Percentiles rank a stretch among this genome's conserved stretches.
These are phyloP conservation scores for Orycteropus afer DNA, from an alignment of 2,113 vertebrate species.

Conservation along the genomic window DNA sequence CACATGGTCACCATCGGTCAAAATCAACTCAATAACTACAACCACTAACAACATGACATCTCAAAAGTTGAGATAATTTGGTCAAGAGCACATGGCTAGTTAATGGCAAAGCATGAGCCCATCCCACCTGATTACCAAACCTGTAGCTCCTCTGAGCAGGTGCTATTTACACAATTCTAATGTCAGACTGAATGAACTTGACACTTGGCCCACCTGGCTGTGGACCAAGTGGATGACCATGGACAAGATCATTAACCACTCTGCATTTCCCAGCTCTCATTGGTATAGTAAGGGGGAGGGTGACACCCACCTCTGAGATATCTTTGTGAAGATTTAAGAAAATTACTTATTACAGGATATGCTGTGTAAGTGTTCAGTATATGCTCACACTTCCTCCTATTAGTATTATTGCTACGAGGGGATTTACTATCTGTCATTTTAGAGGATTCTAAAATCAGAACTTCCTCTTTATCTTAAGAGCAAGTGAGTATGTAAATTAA, in stretches of 20 bases:
- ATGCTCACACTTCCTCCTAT: background rate
- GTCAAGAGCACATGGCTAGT: background rate
- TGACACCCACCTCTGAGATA: background rate
- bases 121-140: background rate
- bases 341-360: background rate
- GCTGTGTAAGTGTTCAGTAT: background rate
- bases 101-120: background rate
- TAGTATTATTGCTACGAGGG: background rate
- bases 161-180: no score
- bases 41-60: background rate
- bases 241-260: background rate
- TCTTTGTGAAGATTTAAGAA: background rate
- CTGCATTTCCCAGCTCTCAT: background rate
- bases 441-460: slow-evolving; percentile 60
- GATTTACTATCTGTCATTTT: background rate
- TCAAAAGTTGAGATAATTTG: background rate
- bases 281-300: background rate
- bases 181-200: background rate
- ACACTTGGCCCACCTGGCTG: background rate
- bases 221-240: accelerated
- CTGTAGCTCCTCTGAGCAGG: background rate
- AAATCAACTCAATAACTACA: background rate
- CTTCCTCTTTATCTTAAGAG: slow-evolving; percentile 42
- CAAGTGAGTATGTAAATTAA: slow-evolving; percentile 70
- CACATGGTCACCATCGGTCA: background rate